Conservation (phyloP, 2,888 invertebrate species). For the Theretra japonica region DNA sequence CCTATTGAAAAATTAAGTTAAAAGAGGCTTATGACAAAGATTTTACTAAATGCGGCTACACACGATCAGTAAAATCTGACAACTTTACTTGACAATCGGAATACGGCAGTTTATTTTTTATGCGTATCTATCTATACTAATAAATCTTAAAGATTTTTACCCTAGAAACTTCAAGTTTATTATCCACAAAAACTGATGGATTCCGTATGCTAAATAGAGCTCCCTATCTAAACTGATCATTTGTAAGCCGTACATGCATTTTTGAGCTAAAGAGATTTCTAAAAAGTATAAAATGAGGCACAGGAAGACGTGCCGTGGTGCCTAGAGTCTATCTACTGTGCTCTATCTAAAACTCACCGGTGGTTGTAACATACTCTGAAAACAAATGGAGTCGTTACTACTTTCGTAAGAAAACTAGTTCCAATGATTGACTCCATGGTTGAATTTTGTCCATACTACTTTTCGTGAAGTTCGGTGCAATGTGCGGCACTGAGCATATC, state of each 20-base stretch:
- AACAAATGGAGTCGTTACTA: conserved; percentile 84
- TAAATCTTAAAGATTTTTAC: not conserved
- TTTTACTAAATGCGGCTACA: not conserved
- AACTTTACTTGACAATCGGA: not conserved
- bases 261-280: not conserved
- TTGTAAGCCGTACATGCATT: conserved; percentile 4
- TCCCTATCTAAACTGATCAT: not conserved
- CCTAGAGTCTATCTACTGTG: conserved; percentile 62
- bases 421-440: conserved; percentile 80
- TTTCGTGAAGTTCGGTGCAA: conserved; percentile 26
- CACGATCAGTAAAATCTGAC: not conserved
- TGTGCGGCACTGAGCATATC: conserved; percentile 11
- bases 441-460: conserved; percentile 66
- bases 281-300: conserved; percentile 17
- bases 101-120: not conserved
- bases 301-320: conserved; percentile 23
- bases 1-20: not conserved
- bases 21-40: not conserved
- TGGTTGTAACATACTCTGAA: conserved; percentile 84
- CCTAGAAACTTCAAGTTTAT: not conserved
- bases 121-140: too few relatives aligned
- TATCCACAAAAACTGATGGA: not conserved
- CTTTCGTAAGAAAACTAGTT: conserved; percentile 64
- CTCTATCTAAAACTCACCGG: conserved; percentile 81
- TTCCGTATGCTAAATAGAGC: not conserved